Evolutionary conservation across 2,888 invertebrate genomes (phyloP).

Genomic region (Vanessa cardui): DNA sequence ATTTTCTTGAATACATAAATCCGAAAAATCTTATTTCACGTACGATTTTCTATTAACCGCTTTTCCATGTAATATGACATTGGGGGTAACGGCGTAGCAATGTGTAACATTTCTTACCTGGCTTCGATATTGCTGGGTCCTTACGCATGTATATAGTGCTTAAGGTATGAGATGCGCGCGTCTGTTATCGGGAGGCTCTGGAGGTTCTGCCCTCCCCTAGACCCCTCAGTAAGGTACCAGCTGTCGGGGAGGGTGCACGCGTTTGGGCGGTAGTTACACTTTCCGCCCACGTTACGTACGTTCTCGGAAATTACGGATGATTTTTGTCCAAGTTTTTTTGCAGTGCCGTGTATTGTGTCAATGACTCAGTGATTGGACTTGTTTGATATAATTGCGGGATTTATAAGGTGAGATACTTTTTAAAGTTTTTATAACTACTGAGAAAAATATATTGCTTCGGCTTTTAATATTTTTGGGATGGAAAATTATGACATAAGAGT

Average conservation of each 20-base stretch:
- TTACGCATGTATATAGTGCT: constrained; percentile 56
- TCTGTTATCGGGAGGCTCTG: constrained; percentile 59
- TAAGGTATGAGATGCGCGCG: constrained; percentile 76
- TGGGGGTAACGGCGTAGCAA: constrained; percentile 45
- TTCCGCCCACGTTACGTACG: constrained; percentile 52
- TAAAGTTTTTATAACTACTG: constrained; percentile 6
- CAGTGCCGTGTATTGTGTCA: constrained; percentile 56
- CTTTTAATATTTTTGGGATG: too few species aligned
- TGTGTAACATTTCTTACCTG: constrained; percentile 64
- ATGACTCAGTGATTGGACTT: constrained; percentile 58
- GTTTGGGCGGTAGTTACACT: constrained; percentile 50
- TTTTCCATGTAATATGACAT: constrained; percentile 39
- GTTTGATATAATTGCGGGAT: constrained; percentile 50
- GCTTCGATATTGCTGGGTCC: constrained; percentile 63
- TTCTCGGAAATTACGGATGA: constrained; percentile 44
- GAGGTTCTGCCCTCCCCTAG: constrained; percentile 70
- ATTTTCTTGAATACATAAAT: constrained; percentile 10
- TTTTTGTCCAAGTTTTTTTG: constrained; percentile 36
- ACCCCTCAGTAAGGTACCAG: constrained; percentile 71
- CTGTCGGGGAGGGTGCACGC: constrained; percentile 58
- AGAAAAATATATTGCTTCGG: too few species aligned
- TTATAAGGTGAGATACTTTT: constrained; percentile 48
- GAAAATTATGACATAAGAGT: too few species aligned
- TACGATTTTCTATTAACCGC: constrained; percentile 33
- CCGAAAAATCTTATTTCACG: constrained; percentile 22